Base-by-base conservation (phyloP, 2,888 invertebrate species). In the Electrophaes corylata region DNA sequence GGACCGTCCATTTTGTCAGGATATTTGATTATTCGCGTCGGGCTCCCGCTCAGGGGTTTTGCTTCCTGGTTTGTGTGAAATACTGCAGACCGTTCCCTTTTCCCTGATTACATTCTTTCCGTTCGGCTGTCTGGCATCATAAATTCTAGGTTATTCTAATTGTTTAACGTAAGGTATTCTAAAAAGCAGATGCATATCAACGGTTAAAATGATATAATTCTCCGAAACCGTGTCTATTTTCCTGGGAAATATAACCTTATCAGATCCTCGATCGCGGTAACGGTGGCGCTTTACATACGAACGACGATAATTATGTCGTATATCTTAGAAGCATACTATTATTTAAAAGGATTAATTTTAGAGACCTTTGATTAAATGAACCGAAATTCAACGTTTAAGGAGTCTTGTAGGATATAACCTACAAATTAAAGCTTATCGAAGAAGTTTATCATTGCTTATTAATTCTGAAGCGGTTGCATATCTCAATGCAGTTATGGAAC, bases 21-120 rank as follows among this genome's bases (percentile, higher is more conserved):
- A 71, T 14, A 75, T 63, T 55, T 16, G 46, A 39, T 60, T 59
- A 41, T 49, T 59, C 51, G 55, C 12, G 45, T 49, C 46, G 47
- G 37, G 40, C 53, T 60, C 31, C 48, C 20, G 20, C 41, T 40
- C n/a, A 14, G 11, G 60, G 73, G 47, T 69, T 69, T 64, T 50
- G 12, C 11, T 54, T 35, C 54, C 47, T 75, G 73, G 76, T 69
- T 64, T 16, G 47, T 57, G 59, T 64, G 64, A 69, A 71, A 60
- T 65, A 69, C 67, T 71, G 71, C 37, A 79, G 20, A 39, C 20
- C 37, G 20, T 31, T 77, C 75, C 75, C 72, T 76, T 74, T 70
- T 66, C 65, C 66, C 69, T 72, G 73, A 72, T 73, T 72, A 68
- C 71, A 37, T 37, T 60, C 71, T 75, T 74, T 67, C 71, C 70